These are phyloP conservation scores for Drosophila melanica DNA, from an alignment of 1,140 invertebrate genomes.

Conservation along the genomic window DNA sequence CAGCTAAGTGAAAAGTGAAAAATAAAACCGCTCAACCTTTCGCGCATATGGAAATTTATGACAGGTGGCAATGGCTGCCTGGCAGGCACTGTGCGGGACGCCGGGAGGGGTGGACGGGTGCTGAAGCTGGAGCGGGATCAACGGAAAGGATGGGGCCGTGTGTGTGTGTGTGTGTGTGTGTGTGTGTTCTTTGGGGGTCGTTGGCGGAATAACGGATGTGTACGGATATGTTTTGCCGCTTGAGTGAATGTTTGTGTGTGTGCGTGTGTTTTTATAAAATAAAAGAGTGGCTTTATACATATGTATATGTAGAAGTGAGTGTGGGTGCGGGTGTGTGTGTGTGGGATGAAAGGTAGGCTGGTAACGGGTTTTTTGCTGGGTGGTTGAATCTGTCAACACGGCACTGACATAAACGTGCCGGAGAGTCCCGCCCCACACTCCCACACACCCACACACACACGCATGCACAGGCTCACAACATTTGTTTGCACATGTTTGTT, in stretches of 20 bases:
- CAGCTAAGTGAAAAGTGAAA: constrained; percentile 14
- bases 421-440: constrained; percentile 28
- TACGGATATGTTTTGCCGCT: constrained; percentile 80
- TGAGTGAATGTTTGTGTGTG: constrained; percentile 68
- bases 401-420: constrained; percentile 57
- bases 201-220: constrained; percentile 64
- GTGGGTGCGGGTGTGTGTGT: constrained; percentile 12
- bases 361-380: constrained; percentile 67
- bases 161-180: too few species aligned
- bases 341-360: constrained; percentile 43
- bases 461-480: constrained; percentile 41
- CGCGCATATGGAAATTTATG: constrained; percentile 76
- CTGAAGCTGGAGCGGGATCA: background rate
- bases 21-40: constrained; percentile 59
- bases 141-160: constrained; percentile 5
- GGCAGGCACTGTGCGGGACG: constrained; percentile 24
- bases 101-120: background rate
- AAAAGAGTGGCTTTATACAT: constrained; percentile 76
- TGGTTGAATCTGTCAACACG: constrained; percentile 77
- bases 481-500: constrained; percentile 81
- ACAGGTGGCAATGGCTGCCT: constrained; percentile 73
- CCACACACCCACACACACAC: constrained; percentile 4
- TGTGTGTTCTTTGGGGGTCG: constrained; percentile 28
- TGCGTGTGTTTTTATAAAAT: constrained; percentile 70
- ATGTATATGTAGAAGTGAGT: background rate